Conservation (phyloP, 2,888 invertebrate species). For the Aphodius sticticus region DNA sequence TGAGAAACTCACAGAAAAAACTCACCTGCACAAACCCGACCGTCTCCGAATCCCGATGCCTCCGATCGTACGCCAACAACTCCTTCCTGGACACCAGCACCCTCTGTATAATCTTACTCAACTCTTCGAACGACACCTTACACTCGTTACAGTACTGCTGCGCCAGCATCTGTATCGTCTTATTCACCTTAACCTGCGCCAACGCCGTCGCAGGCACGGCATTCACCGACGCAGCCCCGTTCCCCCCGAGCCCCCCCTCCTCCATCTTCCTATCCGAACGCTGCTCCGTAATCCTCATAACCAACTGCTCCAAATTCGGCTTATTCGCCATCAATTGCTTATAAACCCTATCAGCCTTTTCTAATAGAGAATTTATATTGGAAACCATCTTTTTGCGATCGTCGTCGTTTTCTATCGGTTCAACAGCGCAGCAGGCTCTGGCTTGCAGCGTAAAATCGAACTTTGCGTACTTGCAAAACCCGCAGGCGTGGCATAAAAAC, state of each 20-base stretch:
- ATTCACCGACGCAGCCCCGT: slow-evolving; percentile 44
- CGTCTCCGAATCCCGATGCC: slow-evolving; percentile 71
- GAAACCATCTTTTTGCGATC: slow-evolving; percentile 95
- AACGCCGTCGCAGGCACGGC: slow-evolving; percentile 37
- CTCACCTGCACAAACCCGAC: slow-evolving; percentile 10
- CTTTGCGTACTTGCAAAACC: slow-evolving; percentile 99
- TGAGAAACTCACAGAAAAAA: too few species aligned
- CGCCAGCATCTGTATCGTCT: slow-evolving; percentile 91
- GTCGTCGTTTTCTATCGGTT: slow-evolving; percentile 96
- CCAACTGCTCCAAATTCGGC: slow-evolving; percentile 84
- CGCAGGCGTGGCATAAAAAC: slow-evolving; percentile 98
- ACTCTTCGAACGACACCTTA: slow-evolving; percentile 92
- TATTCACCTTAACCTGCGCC: slow-evolving; percentile 72
- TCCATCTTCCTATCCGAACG: slow-evolving; percentile 73
- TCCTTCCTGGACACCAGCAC: slow-evolving; percentile 92
- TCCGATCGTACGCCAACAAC: slow-evolving; percentile 88
- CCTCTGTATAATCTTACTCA: slow-evolving; percentile 88
- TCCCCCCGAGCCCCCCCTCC: slow-evolving; percentile 41
- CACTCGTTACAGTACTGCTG: slow-evolving; percentile 96
- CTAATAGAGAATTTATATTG: slow-evolving; percentile 87
- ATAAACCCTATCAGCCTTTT: slow-evolving; percentile 95
- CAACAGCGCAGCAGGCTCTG: slow-evolving; percentile 93
- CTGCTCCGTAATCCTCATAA: slow-evolving; percentile 89
- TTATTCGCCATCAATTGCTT: slow-evolving; percentile 90
- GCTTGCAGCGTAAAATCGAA: slow-evolving; percentile 95